Evolutionary conservation across 2,888 invertebrate species (phyloP), one percentile per base, ranked within the genome.

Genomic region (Lithophane leautieri): DNA sequence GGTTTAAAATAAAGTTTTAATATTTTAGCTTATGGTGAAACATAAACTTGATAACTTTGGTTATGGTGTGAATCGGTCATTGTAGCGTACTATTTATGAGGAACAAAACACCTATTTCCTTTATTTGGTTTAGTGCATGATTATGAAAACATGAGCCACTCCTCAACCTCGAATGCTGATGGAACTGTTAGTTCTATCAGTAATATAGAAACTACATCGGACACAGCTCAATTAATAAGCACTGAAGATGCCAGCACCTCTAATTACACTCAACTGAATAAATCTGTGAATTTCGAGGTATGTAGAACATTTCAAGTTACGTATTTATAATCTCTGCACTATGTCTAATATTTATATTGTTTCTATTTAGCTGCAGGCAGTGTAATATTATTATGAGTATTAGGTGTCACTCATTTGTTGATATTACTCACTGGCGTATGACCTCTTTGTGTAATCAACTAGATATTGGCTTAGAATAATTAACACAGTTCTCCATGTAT

Each of bases 201-300:
- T 50, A 82, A 86, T 68, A 60, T 87, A 47, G 94, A 93, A 89
- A 92, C 92, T 19, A 94, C 94, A 69, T 93, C 94, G 4, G 96
- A 96, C 73, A 96, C 95, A 72, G 95, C 94, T 11, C 94, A 94
- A 78, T 82, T 96, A 84, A 81, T 96, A 54, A 93, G 90, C 85
- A 91, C 93, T 90, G 94, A 95, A 80, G 95, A 94, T 84, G 93
- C 96, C 14, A 93, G 93, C 78, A 93, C 94, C 69, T 96, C 96
- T 25, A 94, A 93, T 79, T 93, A 90, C 84, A 91, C 93, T 22
- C 93, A 93, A 69, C 89, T 94, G 9, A 95, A 95, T 82, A 94
- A 91, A 88, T 89, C 94, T 69, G 87, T 88, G 60, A 89, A 91
- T 78, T 91, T 90, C 78, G 91, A 94, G 92, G 96, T 95, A 93